Conservation (phyloP, 2,797 vertebrate genomes). For the Potorous gilbertii region DNA sequence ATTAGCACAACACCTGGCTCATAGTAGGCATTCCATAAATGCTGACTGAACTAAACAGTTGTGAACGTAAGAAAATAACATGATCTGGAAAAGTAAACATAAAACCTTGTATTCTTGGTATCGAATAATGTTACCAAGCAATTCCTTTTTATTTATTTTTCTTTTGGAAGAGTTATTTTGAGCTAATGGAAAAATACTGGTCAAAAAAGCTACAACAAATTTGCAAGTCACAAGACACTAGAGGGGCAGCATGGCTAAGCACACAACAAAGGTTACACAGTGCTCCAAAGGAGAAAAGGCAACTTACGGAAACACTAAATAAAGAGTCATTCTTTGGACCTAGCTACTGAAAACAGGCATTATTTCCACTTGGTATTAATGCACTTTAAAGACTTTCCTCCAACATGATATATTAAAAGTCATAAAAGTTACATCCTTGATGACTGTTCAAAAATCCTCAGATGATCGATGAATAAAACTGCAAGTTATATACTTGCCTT, state of each 20-base stretch:
- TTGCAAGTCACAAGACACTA: background rate
- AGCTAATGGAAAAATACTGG: background rate
- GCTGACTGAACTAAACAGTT: background rate
- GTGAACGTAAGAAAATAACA: slow-evolving; percentile 2
- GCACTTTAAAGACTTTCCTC: background rate
- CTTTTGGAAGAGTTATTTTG: background rate
- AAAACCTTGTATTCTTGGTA: slow-evolving; percentile 29
- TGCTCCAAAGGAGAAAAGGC: background rate
- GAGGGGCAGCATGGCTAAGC: background rate
- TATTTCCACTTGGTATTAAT: slow-evolving; percentile 11
- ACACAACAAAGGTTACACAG: background rate
- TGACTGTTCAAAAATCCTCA: background rate
- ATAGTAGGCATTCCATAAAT: background rate
- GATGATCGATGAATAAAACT: background rate
- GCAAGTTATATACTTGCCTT: background rate
- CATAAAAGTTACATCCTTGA: background rate
- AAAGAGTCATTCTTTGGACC: background rate
- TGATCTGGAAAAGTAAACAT: slow-evolving; percentile 17
- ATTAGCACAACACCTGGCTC: background rate
- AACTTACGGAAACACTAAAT: background rate
- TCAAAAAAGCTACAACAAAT: background rate
- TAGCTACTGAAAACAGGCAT: background rate
- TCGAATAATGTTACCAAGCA: slow-evolving; percentile 38
- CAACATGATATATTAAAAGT: background rate
- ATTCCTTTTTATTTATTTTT: slow-evolving; percentile 41